phyloP scores from a whole-genome alignment of 30 jellyfish, hydroid and myxozoan species.

The Sanderia malayensis region DNA sequence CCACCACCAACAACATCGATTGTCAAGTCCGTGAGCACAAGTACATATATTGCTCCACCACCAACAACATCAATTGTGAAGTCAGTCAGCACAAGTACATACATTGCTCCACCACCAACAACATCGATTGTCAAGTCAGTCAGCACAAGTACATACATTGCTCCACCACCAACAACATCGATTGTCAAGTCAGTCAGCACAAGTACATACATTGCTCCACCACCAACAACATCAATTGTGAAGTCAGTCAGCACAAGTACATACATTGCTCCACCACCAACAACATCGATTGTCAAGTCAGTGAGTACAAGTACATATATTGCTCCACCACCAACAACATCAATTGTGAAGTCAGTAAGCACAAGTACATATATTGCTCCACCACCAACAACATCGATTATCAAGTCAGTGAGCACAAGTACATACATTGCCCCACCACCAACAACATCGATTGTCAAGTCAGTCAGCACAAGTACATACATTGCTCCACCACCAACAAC shows the following conservation, averaged over 20 bases:
- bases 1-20: background rate
- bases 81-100: background rate
- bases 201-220: background rate
- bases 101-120: background rate
- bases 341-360: background rate
- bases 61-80: background rate
- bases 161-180: conserved; percentile 1
- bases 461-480: background rate
- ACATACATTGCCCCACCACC: background rate
- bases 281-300: background rate
- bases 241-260: background rate
- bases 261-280: background rate
- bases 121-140: background rate
- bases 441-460: background rate
- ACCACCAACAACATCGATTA: background rate
- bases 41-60: background rate
- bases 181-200: background rate
- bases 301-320: background rate
- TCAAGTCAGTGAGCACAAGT: background rate
- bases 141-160: background rate
- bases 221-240: conserved; percentile 1
- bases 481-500: background rate
- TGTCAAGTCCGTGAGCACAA: background rate
- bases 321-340: conserved; percentile 2
- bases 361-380: background rate